Evolutionary conservation across 1,140 invertebrate genomes (phyloP), one percentile per base, ranked within the genome.

Genomic region (Brachionus rubens): DNA sequence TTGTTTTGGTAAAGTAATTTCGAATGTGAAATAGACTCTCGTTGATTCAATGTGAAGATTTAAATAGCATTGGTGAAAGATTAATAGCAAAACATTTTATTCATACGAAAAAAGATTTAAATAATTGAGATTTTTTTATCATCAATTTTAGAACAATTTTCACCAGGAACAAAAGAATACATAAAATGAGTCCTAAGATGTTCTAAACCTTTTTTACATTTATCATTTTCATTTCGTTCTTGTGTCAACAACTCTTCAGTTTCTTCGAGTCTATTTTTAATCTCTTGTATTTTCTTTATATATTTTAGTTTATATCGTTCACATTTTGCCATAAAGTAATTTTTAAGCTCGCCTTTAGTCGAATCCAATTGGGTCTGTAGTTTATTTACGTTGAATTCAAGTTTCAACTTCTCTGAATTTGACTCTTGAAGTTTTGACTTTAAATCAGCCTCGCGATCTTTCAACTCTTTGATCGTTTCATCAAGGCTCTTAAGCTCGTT

Each of bases 181-280:
- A 65, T 65, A 43, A 72, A 72, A 40, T 72, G 68, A 10, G 1
- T 72, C 30, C 68, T 72, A n/a, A 72, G 41, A 33, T 72, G 68
- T 16, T 72, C 68, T 9, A 72, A 28, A 19, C 30, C 68, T 19
- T 54, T 48, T 50, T 72, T 72, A 26, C 50, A 48, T 16, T 41
- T 72, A 40, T 72, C 68, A 24, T 72, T 19, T 30, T 40, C 28
- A 19, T 21, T 9, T 41, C 41, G 26, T 48, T 50, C 46, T 40
- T 3, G 0, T 0, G 48, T 12, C 4, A 72, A 72, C 14, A 10
- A 21, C 0, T 36, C 21, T 12, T 33, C 2, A 10, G 36, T 12
- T 19, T 72, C 46, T 2, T 24, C 47, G 16, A 50, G 36, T 40
- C 26, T 28, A 14, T 40, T 19, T 50, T 72, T 48, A 12, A 54